phyloP scores from a whole-genome alignment of 1,140 invertebrate genomes.

The Caenorhabditis tropicalis region DNA sequence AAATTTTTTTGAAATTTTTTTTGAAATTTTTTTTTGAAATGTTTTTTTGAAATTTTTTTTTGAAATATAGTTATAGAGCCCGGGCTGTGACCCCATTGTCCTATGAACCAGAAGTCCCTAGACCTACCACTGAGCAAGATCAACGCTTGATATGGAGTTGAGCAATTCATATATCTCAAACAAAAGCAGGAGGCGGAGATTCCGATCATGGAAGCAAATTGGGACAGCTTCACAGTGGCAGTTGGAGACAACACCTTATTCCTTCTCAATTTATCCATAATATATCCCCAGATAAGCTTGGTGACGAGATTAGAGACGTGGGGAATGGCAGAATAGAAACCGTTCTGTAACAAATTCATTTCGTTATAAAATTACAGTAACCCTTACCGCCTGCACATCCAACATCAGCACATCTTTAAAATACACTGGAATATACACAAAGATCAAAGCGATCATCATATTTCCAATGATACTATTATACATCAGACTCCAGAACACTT shows the following conservation, averaged over 20 bases:
- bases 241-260: conserved; percentile 27
- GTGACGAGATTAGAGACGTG: conserved; percentile 42
- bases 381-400: conserved; percentile 49
- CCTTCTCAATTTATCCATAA: conserved; percentile 41
- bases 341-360: conserved; percentile 30
- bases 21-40: no score
- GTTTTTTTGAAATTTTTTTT: background rate
- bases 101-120: background rate
- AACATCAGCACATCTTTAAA: conserved; percentile 50
- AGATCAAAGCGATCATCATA: conserved; percentile 49
- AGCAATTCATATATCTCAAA: background rate
- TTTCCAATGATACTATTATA: conserved; percentile 10
- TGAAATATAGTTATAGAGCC: no score
- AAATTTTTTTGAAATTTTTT: background rate
- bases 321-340: conserved; percentile 46
- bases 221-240: conserved; percentile 28
- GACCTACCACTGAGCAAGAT: background rate
- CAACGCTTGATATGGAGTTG: background rate
- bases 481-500: background rate
- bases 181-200: conserved; percentile 24
- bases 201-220: conserved; percentile 1
- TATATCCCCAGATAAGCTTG: conserved; percentile 43
- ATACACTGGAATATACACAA: conserved; percentile 50
- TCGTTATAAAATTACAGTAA: background rate
- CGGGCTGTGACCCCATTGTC: no score